Base-by-base conservation (phyloP, 2,888 invertebrate species). In the Tachina grossa region DNA sequence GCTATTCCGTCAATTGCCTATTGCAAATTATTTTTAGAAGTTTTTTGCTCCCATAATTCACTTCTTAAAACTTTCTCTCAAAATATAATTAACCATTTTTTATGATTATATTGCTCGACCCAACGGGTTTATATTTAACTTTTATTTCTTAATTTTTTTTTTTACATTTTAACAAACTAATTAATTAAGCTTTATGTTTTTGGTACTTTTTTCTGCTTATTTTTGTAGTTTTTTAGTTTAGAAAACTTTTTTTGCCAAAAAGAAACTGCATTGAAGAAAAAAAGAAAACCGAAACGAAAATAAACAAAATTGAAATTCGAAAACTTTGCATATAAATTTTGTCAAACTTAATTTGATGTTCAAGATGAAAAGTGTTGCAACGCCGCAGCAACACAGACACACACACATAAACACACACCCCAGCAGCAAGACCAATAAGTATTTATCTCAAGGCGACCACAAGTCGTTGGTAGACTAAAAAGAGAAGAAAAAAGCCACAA, bases 331-430 rank as follows among this genome's bases (percentile, higher is more conserved):
- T 84, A 84, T 85, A 85, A 85, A 86, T 81, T 84, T 69, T 82
- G 86, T 87, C 72, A 86, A 87, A 87, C 87, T 83, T 87, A 83
- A 84, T 87, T 87, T 86, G 84, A 81, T 68, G 85, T 53, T 65
- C 65, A 86, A 86, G 65, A 81, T 43, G 55, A 81, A 87, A 86
- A 87, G 80, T 69, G 45, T 61, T 71, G 74, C 53, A 59, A 53
- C 49, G 43, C 41, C 63, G 45, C 53, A 65, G 74, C 53, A 59
- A 47, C 43, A 31, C 41, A 51, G 22, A 59, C 9, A 49, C 68
- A 59, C 47, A 55, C 5, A 41, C 22, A 22, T 2, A 22, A 1
- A 22, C 31, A n/a, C n/a, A n/a, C n/a, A n/a, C 9, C 14, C 49
- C 1, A 9, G 10, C 66, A 66, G n/a, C 45, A 10, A 49, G 14